These are phyloP conservation scores for Mycetomoellerius zeteki DNA, from an alignment of 1,140 invertebrate genomes.

Conservation along the genomic window DNA sequence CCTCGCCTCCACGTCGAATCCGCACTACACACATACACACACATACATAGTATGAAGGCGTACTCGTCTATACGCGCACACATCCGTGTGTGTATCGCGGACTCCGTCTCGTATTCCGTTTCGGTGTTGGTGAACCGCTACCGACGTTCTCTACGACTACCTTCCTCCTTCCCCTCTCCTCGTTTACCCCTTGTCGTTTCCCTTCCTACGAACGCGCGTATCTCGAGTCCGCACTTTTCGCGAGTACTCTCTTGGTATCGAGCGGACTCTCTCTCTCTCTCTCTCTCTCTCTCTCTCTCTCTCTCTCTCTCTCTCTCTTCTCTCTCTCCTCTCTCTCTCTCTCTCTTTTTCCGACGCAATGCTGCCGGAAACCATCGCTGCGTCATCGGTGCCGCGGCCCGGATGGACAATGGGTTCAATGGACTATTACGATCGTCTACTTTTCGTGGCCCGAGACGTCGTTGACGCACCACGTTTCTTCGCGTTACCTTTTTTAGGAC, in stretches of 20 bases:
- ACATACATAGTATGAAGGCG: neutral
- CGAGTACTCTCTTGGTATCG: slow-evolving; percentile 69
- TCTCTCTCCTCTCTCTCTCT: slow-evolving; percentile 17
- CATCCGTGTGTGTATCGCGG: slow-evolving; percentile 20
- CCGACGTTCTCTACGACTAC: slow-evolving; percentile 69
- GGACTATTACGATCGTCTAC: slow-evolving; percentile 57
- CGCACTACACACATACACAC: slow-evolving; percentile 58
- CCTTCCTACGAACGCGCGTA: slow-evolving; percentile 67
- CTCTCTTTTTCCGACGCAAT: slow-evolving; percentile 28
- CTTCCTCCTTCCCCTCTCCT: slow-evolving; percentile 20
- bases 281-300: slow-evolving; percentile 37
- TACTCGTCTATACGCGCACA: neutral
- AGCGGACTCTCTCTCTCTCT: slow-evolving; percentile 46
- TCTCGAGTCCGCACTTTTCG: slow-evolving; percentile 71
- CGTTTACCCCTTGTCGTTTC: slow-evolving; percentile 53
- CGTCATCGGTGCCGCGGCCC: slow-evolving; percentile 54
- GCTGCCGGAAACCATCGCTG: slow-evolving; percentile 63
- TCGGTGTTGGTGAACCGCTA: slow-evolving; percentile 68
- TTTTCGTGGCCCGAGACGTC: slow-evolving; percentile 51
- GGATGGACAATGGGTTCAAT: slow-evolving; percentile 63
- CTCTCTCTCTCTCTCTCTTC: slow-evolving; percentile 37
- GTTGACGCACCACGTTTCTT: slow-evolving; percentile 28
- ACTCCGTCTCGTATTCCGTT: slow-evolving; percentile 35
- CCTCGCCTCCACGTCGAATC: slow-evolving; percentile 77
- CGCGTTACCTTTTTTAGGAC: slow-evolving; percentile 26